These are phyloP conservation scores for Pelodytes ibericus DNA, from an alignment of 2,797 vertebrate genomes.

Conservation along the genomic window DNA sequence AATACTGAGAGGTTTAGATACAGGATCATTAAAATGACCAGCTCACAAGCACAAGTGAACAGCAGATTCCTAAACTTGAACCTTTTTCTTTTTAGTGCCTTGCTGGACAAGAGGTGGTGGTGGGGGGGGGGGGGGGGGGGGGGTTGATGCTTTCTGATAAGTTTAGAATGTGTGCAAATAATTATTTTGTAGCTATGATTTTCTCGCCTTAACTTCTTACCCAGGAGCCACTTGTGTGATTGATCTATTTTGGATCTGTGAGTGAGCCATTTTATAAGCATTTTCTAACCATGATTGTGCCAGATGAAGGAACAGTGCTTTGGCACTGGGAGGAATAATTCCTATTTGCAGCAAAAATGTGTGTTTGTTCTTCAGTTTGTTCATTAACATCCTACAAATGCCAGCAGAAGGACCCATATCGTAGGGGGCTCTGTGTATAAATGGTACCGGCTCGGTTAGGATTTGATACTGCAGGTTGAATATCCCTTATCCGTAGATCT, in stretches of 20 bases:
- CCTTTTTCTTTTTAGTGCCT: constrained; percentile 90
- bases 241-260: constrained; percentile 42
- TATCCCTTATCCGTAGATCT: no score
- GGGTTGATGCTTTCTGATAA: constrained; percentile 30
- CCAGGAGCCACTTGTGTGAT: constrained; percentile 26
- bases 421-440: no score
- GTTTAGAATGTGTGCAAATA: constrained; percentile 37
- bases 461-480: no score
- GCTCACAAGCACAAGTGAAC: constrained; percentile 73
- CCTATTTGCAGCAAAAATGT: no score
- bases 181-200: constrained; percentile 39
- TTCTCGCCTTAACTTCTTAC: constrained; percentile 34
- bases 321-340: no score
- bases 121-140: constrained; percentile 44
- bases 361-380: no score
- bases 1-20: constrained; percentile 25
- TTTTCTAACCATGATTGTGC: constrained; percentile 57
- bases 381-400: no score
- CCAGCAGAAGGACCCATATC: no score
- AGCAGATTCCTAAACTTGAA: constrained; percentile 87
- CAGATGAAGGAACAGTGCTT: no score
- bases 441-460: no score
- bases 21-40: constrained; percentile 71
- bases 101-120: constrained; percentile 70
- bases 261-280: constrained; percentile 61